Evolutionary conservation across 2,113 vertebrate genomes (phyloP).

Genomic region (Gracilinanus agilis): DNA sequence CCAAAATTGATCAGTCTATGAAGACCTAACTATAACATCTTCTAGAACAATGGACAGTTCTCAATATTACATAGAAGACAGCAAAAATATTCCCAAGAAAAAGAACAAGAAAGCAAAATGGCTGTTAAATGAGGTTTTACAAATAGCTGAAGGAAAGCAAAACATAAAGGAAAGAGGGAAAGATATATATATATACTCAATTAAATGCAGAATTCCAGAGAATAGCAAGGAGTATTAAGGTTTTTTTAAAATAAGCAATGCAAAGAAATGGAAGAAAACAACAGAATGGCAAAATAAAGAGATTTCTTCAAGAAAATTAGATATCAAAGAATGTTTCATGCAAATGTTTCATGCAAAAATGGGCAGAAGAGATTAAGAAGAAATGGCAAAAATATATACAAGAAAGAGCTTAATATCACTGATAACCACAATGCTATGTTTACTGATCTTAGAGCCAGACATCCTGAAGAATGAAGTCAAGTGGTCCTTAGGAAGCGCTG

Average conservation of each 20-base stretch:
- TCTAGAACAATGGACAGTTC: neutral
- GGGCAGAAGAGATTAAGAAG: neutral
- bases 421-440: neutral
- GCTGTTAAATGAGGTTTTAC: neutral
- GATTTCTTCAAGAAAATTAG: neutral
- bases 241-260: neutral
- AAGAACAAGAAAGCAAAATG: neutral
- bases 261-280: neutral
- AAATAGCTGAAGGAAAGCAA: neutral
- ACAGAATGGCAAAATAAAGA: neutral
- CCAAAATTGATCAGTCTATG: neutral
- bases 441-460: neutral
- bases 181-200: neutral
- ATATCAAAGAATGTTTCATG: neutral
- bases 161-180: neutral
- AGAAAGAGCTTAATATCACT: neutral
- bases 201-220: neutral
- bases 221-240: neutral
- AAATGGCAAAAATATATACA: neutral
- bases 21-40: neutral
- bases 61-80: neutral
- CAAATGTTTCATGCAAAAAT: no score
- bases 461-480: neutral
- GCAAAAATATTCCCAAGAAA: neutral
- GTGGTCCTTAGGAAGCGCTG: neutral